Conservation (phyloP, 2,888 invertebrate species). For the Lasioglossum oenotherae region DNA sequence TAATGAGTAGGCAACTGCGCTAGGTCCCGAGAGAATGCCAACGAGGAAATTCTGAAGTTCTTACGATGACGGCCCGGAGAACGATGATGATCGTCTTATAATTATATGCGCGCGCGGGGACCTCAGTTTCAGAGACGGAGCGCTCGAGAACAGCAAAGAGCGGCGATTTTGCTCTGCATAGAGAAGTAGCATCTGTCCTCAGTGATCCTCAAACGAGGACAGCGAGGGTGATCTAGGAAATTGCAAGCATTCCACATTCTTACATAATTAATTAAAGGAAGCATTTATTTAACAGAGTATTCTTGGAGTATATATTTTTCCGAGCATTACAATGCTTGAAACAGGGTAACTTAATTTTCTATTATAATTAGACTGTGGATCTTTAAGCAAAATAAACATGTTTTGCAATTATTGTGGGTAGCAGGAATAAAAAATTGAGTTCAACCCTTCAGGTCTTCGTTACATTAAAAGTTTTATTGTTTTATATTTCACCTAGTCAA, state of each 20-base stretch:
- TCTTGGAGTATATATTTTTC: background rate
- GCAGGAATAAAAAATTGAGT: too few relatives aligned
- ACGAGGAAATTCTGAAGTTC: constrained; percentile 41
- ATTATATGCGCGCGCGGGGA: constrained; percentile 70
- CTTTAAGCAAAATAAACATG: too few relatives aligned
- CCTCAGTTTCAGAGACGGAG: constrained; percentile 55
- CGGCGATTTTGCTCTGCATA: constrained; percentile 71
- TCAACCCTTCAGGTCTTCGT: too few relatives aligned
- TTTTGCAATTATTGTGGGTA: too few relatives aligned
- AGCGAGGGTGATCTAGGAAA: background rate
- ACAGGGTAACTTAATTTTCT: background rate
- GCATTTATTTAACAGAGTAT: background rate
- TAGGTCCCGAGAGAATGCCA: constrained; percentile 37
- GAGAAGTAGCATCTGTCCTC: constrained; percentile 72
- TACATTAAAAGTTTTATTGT: too few relatives aligned
- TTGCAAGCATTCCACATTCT: background rate
- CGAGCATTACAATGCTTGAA: background rate
- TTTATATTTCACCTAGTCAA: too few relatives aligned
- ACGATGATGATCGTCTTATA: constrained; percentile 73
- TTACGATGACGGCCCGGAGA: constrained; percentile 58
- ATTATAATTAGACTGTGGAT: too few relatives aligned
- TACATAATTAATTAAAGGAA: background rate
- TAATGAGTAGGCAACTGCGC: constrained; percentile 62
- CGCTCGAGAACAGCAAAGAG: constrained; percentile 61
- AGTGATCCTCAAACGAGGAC: constrained; percentile 65